A percentile compares a stretch with the other conserved stretches of the same genome.
phyloP scores from a whole-genome alignment of 2,797 vertebrate species.

The Pelodytes ibericus region DNA sequence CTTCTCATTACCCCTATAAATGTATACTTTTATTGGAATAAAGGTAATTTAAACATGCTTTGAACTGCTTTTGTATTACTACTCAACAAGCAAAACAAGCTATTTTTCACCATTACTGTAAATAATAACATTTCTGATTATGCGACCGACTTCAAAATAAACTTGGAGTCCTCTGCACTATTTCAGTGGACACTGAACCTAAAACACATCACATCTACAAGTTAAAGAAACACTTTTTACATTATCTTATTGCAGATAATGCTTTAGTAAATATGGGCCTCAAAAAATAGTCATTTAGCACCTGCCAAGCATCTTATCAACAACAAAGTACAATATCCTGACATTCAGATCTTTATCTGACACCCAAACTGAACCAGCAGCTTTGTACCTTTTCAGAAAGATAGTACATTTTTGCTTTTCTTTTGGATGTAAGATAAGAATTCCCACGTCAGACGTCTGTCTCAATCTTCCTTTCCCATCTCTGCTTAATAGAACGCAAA shows the following conservation, averaged over 20 bases:
- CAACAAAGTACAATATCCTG: conserved; percentile 67
- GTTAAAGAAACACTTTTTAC: conserved; percentile 10
- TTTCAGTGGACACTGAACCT: background rate
- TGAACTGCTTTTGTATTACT: no score
- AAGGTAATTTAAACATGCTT: no score
- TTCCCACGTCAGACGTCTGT: conserved; percentile 71
- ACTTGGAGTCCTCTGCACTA: no score
- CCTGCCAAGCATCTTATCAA: conserved; percentile 70
- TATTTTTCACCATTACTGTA: no score
- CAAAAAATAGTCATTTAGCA: conserved; percentile 59
- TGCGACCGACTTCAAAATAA: no score
- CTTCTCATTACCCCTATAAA: no score
- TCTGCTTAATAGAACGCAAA: conserved; percentile 33
- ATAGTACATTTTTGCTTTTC: conserved; percentile 70
- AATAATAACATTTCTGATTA: no score
- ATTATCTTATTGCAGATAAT: conserved; percentile 64
- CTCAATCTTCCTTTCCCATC: conserved; percentile 53
- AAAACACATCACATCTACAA: background rate
- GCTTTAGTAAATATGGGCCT: conserved; percentile 73
- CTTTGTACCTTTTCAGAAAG: conserved; percentile 74
- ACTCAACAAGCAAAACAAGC: no score
- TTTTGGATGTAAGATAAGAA: conserved; percentile 72
- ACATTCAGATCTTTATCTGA: conserved; percentile 66
- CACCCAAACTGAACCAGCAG: conserved; percentile 65
- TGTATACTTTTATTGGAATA: no score